These are phyloP conservation scores for Procavia capensis DNA, from an alignment of 2,113 vertebrate genomes.

Conservation along the genomic window DNA sequence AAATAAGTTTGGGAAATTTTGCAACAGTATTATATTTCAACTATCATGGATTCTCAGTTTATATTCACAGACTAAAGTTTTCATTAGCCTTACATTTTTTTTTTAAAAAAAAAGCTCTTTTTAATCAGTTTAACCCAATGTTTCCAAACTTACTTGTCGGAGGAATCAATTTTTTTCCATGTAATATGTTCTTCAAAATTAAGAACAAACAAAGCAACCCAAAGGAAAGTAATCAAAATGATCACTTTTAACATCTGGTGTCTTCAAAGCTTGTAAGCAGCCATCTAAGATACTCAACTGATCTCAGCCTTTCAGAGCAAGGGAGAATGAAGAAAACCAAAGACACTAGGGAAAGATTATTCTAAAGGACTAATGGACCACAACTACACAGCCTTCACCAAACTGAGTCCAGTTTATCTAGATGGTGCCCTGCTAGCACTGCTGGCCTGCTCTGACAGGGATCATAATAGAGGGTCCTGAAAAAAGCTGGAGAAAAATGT, in stretches of 20 bases:
- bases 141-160: slow-evolving; percentile 43
- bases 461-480: too few species aligned
- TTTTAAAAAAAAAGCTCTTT: slow-evolving; percentile 38
- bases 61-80: not conserved
- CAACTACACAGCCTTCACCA: too few species aligned
- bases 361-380: too few species aligned
- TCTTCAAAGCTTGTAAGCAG: too few species aligned
- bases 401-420: too few species aligned
- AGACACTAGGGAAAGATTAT: too few species aligned
- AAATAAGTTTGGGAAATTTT: slow-evolving; percentile 10
- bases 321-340: too few species aligned
- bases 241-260: not conserved
- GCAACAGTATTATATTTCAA: not conserved
- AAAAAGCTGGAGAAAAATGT: too few species aligned
- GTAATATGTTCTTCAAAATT: slow-evolving; percentile 34
- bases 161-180: slow-evolving; percentile 28
- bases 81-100: slow-evolving; percentile 26
- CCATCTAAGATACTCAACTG: too few species aligned
- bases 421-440: too few species aligned
- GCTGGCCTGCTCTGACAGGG: too few species aligned
- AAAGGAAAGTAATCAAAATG: slow-evolving; percentile 11
- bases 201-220: not conserved
- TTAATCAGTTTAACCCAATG: slow-evolving; percentile 33
- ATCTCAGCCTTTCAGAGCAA: too few species aligned
- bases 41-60: slow-evolving; percentile 10